Conservation (phyloP, 2,888 invertebrate genomes). For the Acanthococcus lagerstroemiae region DNA sequence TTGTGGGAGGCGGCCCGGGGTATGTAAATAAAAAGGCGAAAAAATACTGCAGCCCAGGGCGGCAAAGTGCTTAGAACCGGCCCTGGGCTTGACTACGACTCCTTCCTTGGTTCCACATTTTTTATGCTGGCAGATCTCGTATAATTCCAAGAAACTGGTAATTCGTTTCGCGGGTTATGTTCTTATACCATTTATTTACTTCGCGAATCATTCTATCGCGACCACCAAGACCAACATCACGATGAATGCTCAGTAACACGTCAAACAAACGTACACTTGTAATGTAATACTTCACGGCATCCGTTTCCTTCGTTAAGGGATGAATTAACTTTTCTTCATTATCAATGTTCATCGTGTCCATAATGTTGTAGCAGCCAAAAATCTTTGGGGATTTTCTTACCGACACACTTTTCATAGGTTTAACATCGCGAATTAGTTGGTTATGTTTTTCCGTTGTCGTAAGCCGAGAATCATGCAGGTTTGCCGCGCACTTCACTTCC, state of each 20-base stretch:
- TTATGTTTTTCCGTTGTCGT: background rate
- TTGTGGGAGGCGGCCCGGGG: too few relatives aligned
- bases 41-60: too few relatives aligned
- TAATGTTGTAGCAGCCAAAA: background rate
- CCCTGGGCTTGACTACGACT: background rate
- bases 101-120: background rate
- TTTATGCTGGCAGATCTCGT: background rate
- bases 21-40: too few relatives aligned
- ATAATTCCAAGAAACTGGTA: background rate
- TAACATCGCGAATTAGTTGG: background rate
- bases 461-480: background rate
- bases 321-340: background rate
- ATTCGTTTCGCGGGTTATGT: background rate
- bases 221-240: background rate
- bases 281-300: background rate
- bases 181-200: background rate
- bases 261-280: background rate
- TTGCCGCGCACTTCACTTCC: background rate
- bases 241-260: background rate
- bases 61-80: too few relatives aligned
- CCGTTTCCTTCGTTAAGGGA: background rate
- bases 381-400: background rate
- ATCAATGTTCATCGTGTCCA: background rate
- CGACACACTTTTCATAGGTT: background rate
- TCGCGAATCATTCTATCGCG: slow-evolving; percentile 4